These are phyloP conservation scores for Siniperca undulata DNA, from an alignment of 2,797 vertebrate species.

Conservation along the genomic window DNA sequence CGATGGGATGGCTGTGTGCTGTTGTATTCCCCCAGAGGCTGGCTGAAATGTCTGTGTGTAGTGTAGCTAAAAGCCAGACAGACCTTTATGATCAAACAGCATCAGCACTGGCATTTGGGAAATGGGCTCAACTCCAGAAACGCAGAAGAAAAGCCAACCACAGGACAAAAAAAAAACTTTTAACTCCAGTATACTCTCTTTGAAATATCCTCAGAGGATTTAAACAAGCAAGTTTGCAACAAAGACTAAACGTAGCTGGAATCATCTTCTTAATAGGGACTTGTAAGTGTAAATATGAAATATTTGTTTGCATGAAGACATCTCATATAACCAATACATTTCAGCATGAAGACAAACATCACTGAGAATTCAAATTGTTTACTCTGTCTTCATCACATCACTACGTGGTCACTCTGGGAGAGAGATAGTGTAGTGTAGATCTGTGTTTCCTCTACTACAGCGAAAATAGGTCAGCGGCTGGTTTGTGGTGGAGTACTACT, in stretches of 20 bases:
- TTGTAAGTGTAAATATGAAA: slow-evolving; percentile 12
- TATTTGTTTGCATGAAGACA: slow-evolving; percentile 5
- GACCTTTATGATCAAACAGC: slow-evolving; percentile 73
- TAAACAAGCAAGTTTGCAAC: slow-evolving; percentile 34
- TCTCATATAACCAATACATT: not conserved
- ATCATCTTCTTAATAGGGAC: slow-evolving; percentile 18
- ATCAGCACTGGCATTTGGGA: slow-evolving; percentile 65
- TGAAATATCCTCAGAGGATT: slow-evolving; percentile 49
- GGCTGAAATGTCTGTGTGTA: slow-evolving; percentile 57
- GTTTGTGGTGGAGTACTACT: slow-evolving; percentile 58
- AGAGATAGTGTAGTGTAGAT: slow-evolving; percentile 43
- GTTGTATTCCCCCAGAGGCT: slow-evolving; percentile 48
- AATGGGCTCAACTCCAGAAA: slow-evolving; percentile 58
- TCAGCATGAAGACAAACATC: slow-evolving; percentile 18
- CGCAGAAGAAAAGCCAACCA: slow-evolving; percentile 39
- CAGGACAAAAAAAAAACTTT: slow-evolving; percentile 45
- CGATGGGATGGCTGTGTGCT: slow-evolving; percentile 41
- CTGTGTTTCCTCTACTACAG: slow-evolving; percentile 45
- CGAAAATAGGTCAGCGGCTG: slow-evolving; percentile 69
- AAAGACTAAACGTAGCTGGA: slow-evolving; percentile 37
- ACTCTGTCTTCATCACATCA: slow-evolving; percentile 33
- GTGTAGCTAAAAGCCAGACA: slow-evolving; percentile 64
- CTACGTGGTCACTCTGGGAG: slow-evolving; percentile 25
- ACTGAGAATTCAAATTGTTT: slow-evolving; percentile 28
- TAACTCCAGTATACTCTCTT: slow-evolving; percentile 31